Evolutionary conservation across 1,140 invertebrate species (phyloP).

Genomic region (Drosophila truncata): DNA sequence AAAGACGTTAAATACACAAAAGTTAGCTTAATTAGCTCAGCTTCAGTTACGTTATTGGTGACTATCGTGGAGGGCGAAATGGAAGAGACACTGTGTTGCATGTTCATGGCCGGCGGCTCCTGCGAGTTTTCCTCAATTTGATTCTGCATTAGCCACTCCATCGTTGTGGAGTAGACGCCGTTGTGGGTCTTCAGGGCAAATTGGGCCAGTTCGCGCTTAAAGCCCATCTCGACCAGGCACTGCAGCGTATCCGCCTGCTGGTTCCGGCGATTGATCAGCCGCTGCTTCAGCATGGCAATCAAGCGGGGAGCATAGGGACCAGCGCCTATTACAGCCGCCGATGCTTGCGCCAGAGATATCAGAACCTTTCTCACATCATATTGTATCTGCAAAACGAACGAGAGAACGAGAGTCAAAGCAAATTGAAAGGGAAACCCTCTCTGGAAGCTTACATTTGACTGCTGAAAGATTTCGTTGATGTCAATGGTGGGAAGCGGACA

Average conservation of each 20-base stretch:
- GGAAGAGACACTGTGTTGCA: constrained; percentile 73
- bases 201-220: constrained; percentile 66
- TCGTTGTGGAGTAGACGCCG: constrained; percentile 72
- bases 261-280: constrained; percentile 74
- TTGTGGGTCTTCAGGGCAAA: constrained; percentile 77
- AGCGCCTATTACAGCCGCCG: constrained; percentile 76
- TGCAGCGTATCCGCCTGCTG: constrained; percentile 78
- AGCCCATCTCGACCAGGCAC: constrained; percentile 84
- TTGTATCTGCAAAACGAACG: constrained; percentile 69
- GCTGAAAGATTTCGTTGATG: constrained; percentile 84
- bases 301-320: constrained; percentile 79
- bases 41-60: constrained; percentile 69
- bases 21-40: neutral
- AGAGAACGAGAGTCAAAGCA: neutral
- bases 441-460: constrained; percentile 72
- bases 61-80: constrained; percentile 77
- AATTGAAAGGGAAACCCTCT: neutral
- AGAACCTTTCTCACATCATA: constrained; percentile 84
- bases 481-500: constrained; percentile 70
- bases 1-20: neutral
- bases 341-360: constrained; percentile 80
- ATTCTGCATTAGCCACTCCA: constrained; percentile 83
- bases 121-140: constrained; percentile 61
- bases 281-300: constrained; percentile 83
- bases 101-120: constrained; percentile 41